A percentile compares a stretch with the other conserved stretches of the same genome.
Conservation (phyloP, 1,140 invertebrate genomes). For the Gerris buenoi region DNA sequence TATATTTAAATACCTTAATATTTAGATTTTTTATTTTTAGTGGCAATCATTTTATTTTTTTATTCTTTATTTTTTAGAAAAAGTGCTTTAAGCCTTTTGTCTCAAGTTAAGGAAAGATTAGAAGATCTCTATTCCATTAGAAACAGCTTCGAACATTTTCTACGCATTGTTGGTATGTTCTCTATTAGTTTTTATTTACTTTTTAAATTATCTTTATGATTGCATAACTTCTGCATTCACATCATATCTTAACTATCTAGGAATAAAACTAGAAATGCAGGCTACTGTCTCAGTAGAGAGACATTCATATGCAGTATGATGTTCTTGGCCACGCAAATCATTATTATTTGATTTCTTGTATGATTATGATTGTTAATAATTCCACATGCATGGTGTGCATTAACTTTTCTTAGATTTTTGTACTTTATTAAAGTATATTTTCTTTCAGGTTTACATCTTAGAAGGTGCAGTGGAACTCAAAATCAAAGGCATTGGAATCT, state of each 20-base stretch:
- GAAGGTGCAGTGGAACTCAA: slow-evolving; percentile 10
- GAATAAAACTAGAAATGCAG: too few relatives aligned
- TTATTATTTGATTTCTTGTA: too few relatives aligned
- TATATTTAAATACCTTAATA: not conserved
- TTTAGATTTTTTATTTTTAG: not conserved
- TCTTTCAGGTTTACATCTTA: slow-evolving; percentile 26
- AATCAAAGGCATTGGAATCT: slow-evolving; percentile 34
- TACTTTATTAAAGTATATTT: too few relatives aligned
- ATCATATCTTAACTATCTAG: too few relatives aligned
- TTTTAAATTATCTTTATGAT: too few relatives aligned
- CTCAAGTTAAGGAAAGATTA: slow-evolving; percentile 31
- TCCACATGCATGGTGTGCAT: too few relatives aligned
- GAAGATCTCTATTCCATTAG: slow-evolving; percentile 25
- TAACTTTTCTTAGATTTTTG: too few relatives aligned
- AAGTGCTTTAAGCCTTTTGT: slow-evolving; percentile 29
- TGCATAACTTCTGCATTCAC: too few relatives aligned
- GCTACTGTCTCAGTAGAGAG: too few relatives aligned
- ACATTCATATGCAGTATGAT: too few relatives aligned
- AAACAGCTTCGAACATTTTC: slow-evolving; percentile 33
- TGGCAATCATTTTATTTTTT: not conserved
- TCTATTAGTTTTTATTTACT: not conserved
- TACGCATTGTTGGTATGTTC: slow-evolving; percentile 30
- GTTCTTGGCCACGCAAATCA: too few relatives aligned
- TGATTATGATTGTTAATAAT: too few relatives aligned
- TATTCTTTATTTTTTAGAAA: slow-evolving; percentile 26